Evolutionary conservation across 2,113 vertebrate genomes (phyloP).

Genomic region (Vulpes lagopus): DNA sequence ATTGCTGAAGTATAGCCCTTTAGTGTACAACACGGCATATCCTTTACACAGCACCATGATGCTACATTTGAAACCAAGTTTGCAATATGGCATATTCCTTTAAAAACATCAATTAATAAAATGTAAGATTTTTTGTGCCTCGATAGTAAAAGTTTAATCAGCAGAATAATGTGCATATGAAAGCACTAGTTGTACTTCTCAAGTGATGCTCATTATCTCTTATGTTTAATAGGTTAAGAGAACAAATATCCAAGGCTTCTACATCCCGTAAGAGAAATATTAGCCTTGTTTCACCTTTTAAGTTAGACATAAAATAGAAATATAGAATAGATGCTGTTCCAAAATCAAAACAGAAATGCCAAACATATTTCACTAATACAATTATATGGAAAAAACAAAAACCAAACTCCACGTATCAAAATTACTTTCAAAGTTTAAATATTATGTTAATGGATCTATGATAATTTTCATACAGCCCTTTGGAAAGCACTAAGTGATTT

Average conservation of each 20-base stretch:
- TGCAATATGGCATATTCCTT: neutral
- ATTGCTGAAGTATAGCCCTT: slow-evolving; percentile 36
- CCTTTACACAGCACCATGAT: neutral
- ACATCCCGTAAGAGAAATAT: neutral
- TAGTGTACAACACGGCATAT: neutral
- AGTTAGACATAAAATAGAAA: slow-evolving; percentile 6
- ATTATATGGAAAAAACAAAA: slow-evolving; percentile 27
- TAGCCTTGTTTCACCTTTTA: neutral
- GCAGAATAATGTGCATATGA: neutral
- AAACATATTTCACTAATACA: slow-evolving; percentile 31
- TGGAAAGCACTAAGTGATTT: slow-evolving; percentile 71
- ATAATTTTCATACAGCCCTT: slow-evolving; percentile 68
- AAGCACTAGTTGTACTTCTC: neutral
- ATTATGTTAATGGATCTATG: slow-evolving; percentile 56
- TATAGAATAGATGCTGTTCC: neutral
- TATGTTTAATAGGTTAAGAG: neutral
- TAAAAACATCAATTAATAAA: slow-evolving; percentile 19
- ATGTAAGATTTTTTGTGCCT: neutral
- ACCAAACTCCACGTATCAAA: neutral
- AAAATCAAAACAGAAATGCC: slow-evolving; percentile 43
- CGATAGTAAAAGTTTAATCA: neutral
- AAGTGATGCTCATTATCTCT: neutral
- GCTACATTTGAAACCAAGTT: slow-evolving; percentile 38
- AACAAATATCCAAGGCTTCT: neutral
- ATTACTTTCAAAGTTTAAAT: slow-evolving; percentile 24